Percentiles rank a stretch among this genome's conserved stretches.
Evolutionary conservation across 2,888 invertebrate species (phyloP).

Genomic region (Andrena dorsata): DNA sequence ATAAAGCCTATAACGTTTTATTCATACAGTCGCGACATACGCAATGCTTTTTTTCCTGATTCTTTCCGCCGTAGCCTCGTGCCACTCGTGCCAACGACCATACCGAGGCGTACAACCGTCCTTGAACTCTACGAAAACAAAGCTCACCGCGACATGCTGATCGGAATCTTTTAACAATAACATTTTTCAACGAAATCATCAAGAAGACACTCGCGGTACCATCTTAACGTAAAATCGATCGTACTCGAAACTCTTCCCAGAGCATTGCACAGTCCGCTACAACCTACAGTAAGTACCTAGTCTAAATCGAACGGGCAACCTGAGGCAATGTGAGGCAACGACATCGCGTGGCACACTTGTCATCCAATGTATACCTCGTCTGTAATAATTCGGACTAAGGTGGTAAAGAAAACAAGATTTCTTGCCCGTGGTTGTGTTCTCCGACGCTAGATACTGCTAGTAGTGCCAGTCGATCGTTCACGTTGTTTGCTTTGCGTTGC

Average conservation of each 20-base stretch:
- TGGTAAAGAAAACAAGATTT: not conserved
- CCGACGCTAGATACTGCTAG: conserved; percentile 6
- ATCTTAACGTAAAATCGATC: conserved; percentile 31
- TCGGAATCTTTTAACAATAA: not conserved
- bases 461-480: not conserved
- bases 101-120: not conserved
- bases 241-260: too few species aligned
- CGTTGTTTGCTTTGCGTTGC: not conserved
- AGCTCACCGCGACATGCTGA: not conserved
- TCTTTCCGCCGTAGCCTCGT: not conserved
- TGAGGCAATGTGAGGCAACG: not conserved
- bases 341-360: not conserved
- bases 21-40: conserved; percentile 1
- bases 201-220: not conserved
- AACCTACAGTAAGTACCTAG: not conserved
- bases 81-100: not conserved
- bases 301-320: too few species aligned
- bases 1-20: conserved; percentile 22
- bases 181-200: conserved; percentile 31
- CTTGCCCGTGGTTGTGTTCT: not conserved
- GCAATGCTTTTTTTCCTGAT: conserved; percentile 4
- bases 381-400: too few species aligned
- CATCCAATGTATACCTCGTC: too few species aligned
- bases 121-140: not conserved
- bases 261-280: not conserved